A percentile compares a stretch with the other conserved stretches of the same genome.
These are phyloP conservation scores for Brenthis ino DNA, from an alignment of 2,888 invertebrate genomes.

Conservation along the genomic window DNA sequence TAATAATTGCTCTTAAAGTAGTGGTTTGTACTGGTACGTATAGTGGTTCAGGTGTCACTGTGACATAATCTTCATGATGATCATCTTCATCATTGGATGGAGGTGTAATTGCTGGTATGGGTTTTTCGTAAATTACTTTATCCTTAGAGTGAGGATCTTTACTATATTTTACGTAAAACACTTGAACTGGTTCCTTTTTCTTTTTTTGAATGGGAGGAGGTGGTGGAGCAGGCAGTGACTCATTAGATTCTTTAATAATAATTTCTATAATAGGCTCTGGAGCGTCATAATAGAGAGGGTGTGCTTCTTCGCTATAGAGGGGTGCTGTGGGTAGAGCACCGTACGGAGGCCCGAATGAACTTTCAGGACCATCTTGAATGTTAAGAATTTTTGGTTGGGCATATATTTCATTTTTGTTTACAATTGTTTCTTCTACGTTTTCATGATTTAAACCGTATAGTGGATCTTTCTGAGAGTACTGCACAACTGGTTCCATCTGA, in stretches of 20 bases:
- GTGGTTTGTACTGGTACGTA: conserved; percentile 86
- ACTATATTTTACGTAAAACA: conserved; percentile 95
- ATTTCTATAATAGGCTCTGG: conserved; percentile 96
- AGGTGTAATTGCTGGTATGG: conserved; percentile 90
- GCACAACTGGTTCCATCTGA: conserved; percentile 90
- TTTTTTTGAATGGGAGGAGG: conserved; percentile 76
- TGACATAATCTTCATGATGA: conserved; percentile 80
- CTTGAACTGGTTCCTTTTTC: conserved; percentile 92
- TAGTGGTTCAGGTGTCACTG: conserved; percentile 77
- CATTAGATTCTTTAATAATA: conserved; percentile 94
- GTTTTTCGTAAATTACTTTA: conserved; percentile 90
- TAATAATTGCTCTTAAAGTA: conserved; percentile 91
- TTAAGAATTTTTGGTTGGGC: conserved; percentile 77
- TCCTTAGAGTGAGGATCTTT: conserved; percentile 89
- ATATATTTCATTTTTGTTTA: conserved; percentile 73
- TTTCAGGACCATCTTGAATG: conserved; percentile 68
- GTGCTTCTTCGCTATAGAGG: conserved; percentile 72
- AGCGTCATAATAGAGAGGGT: conserved; percentile 85
- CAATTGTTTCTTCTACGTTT: conserved; percentile 70
- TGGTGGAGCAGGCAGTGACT: conserved; percentile 86
- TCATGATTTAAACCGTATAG: conserved; percentile 84
- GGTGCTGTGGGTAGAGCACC: conserved; percentile 73
- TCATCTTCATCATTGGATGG: conserved; percentile 85
- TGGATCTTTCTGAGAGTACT: conserved; percentile 91
- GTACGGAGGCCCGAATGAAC: conserved; percentile 74